Evolutionary conservation across 2,797 vertebrate genomes (phyloP).

Genomic region (Macropus fuliginosus): DNA sequence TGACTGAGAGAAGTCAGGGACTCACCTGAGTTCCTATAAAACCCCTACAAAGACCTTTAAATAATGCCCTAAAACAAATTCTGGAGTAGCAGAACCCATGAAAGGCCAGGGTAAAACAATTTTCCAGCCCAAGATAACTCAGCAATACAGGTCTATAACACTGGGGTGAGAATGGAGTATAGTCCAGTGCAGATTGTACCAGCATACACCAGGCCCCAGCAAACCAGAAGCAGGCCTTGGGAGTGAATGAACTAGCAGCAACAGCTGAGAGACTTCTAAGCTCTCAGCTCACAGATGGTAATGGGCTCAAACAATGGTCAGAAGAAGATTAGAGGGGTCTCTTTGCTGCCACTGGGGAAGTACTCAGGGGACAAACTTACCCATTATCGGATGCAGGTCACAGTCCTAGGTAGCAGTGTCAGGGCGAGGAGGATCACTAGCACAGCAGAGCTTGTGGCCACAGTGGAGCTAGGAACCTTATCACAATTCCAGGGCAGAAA

Average conservation of each 20-base stretch:
- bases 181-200: neutral
- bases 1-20: neutral
- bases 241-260: too few species aligned
- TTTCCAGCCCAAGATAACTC: neutral
- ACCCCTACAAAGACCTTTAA: neutral
- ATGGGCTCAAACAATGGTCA: neutral
- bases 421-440: neutral
- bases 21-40: neutral
- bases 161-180: neutral
- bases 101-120: neutral
- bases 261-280: too few species aligned
- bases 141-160: neutral
- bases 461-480: neutral
- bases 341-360: too few species aligned
- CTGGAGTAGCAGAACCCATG: neutral
- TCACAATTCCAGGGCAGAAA: neutral
- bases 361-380: too few species aligned
- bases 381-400: neutral
- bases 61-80: neutral
- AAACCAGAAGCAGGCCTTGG: neutral
- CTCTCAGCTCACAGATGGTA: neutral
- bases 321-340: neutral
- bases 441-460: neutral
- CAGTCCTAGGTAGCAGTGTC: neutral
- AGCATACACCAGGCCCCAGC: too few species aligned